These are phyloP conservation scores for Dolichallabes microphthalmus DNA, from an alignment of 2,113 vertebrate genomes.

Conservation along the genomic window DNA sequence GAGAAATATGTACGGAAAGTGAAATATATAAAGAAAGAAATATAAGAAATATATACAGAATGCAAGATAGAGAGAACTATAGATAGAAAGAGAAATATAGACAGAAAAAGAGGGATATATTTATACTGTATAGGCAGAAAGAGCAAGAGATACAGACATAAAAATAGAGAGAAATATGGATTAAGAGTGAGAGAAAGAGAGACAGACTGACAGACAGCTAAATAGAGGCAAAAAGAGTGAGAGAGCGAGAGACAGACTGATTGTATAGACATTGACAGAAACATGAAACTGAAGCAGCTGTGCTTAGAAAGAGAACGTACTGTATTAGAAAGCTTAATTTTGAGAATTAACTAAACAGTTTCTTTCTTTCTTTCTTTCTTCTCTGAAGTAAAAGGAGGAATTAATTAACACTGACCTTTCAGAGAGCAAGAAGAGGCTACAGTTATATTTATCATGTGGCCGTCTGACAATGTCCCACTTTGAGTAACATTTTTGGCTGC, in stretches of 20 bases:
- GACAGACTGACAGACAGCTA: too few relatives aligned
- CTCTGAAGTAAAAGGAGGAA: conserved; percentile 7
- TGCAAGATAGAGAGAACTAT: too few relatives aligned
- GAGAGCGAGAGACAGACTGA: neutral
- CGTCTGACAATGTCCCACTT: conserved; percentile 19
- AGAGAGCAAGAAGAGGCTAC: conserved; percentile 9
- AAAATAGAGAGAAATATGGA: too few relatives aligned
- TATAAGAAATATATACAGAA: too few relatives aligned
- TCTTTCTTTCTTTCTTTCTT: neutral
- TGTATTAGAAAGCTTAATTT: neutral
- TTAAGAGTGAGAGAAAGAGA: neutral
- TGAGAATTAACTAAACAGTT: neutral
- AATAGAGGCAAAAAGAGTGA: neutral
- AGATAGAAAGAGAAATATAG: too few relatives aligned
- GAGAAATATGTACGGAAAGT: too few relatives aligned
- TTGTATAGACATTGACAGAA: neutral
- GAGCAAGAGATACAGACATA: too few relatives aligned
- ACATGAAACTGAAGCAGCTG: neutral
- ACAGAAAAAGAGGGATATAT: too few relatives aligned
- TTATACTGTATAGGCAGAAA: too few relatives aligned
- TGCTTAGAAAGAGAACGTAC: conserved; percentile 4
- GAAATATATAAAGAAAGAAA: too few relatives aligned
- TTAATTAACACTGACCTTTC: conserved; percentile 43
- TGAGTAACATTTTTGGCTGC: conserved; percentile 45
- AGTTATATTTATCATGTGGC: conserved; percentile 46